Base-by-base conservation (phyloP, 2,888 invertebrate species). In the Pyrrhosoma nymphula region DNA sequence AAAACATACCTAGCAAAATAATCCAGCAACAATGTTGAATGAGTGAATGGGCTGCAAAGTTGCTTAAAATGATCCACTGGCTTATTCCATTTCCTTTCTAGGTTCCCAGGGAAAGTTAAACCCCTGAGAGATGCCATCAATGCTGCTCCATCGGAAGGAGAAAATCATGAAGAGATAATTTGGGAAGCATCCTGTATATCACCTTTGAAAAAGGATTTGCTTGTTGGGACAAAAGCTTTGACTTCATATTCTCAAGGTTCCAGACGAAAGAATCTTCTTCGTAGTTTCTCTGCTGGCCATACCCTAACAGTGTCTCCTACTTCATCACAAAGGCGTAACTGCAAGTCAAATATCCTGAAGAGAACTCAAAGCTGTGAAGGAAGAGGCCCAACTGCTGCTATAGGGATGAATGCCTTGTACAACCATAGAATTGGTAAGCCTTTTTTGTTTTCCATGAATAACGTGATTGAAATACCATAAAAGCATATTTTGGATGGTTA, bases 401-500 rank as follows among this genome's bases (percentile, higher is more conserved):
- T 96, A 39, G 97, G 97, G 35, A 97, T 97, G 96, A 97, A 96
- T 96, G 97, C 97, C 12, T 96, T 97, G 96, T 97, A 97, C 95
- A 97, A 97, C 95, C 97, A 97, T 96, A 97, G 97, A 96, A 97
- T 97, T 95, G 95, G 96, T 95, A 95, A 95, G 95, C 47, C 95
- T 95, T 30, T 60, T 1, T 56, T 47, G 10, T 16, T 47, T 91
- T 20, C 10, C 56, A 26, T 20, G 3, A 91, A 63, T 16, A 12
- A 90, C 63, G 8, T 23, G n/a, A 60, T 69, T 82, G 82, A 35
- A 82, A 82, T 35, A 0, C 18, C 35, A 35, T 30, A 18, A 8
- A 35, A 82, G 1, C 8, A 3, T 82, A 35, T 69, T 69, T 47
- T 26, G 26, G n/a, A 69, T 26, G 26, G 12, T 69, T 60, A 10